These are phyloP conservation scores for Glaucopsyche alexis DNA, from an alignment of 2,888 invertebrate species.

Conservation along the genomic window DNA sequence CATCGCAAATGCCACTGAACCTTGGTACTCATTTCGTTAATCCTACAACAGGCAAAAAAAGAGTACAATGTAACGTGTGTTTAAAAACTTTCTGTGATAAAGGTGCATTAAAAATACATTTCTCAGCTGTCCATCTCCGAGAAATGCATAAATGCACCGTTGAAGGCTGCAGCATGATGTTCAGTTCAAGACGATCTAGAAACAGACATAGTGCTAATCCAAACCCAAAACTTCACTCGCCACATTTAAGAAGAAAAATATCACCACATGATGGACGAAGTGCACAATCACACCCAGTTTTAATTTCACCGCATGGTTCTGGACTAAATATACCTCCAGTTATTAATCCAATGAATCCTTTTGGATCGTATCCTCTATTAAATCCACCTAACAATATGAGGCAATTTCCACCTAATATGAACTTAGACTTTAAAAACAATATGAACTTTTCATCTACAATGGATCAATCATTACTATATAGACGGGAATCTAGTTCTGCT, in stretches of 20 bases:
- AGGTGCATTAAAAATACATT: constrained; percentile 99
- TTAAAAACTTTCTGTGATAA: constrained; percentile 99
- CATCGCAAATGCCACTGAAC: constrained; percentile 87
- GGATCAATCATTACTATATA: constrained; percentile 62
- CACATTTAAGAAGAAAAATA: constrained; percentile 94
- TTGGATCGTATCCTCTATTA: constrained; percentile 88
- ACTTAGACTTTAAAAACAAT: constrained; percentile 75
- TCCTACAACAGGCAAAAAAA: constrained; percentile 95
- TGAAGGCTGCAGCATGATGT: constrained; percentile 99
- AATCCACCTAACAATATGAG: constrained; percentile 85
- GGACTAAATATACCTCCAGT: constrained; percentile 83
- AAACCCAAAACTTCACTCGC: constrained; percentile 98
- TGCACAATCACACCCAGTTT: constrained; percentile 90
- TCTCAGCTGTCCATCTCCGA: constrained; percentile 97
- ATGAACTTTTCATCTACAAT: constrained; percentile 58
- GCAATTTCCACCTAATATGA: constrained; percentile 72
- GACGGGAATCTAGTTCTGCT: constrained; percentile 61
- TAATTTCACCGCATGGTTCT: constrained; percentile 85
- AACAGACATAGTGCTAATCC: constrained; percentile 99
- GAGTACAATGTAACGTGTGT: constrained; percentile 98
- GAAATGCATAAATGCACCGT: constrained; percentile 99
- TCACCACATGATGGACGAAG: constrained; percentile 96
- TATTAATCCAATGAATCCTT: constrained; percentile 86
- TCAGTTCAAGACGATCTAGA: constrained; percentile 96
- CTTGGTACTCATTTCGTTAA: constrained; percentile 94